Percentiles rank a stretch among this genome's conserved stretches.
phyloP scores from a whole-genome alignment of 1,140 invertebrate species.

The Halyomorpha halys region DNA sequence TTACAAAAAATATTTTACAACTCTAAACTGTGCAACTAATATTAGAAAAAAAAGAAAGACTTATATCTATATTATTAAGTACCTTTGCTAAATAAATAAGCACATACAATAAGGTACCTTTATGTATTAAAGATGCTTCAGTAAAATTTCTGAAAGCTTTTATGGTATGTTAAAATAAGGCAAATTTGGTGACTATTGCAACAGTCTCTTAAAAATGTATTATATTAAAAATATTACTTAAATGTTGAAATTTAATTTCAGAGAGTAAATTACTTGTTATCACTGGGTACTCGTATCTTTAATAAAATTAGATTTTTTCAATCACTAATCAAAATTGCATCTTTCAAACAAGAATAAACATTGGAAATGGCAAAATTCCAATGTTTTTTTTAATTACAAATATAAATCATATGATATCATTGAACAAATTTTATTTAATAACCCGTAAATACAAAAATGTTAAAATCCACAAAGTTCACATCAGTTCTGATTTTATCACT shows the following conservation, averaged over 20 bases:
- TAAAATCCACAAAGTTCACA: conserved; percentile 15
- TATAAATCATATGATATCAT: conserved; percentile 18
- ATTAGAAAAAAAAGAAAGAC: conserved; percentile 11
- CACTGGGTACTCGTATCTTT: conserved; percentile 13
- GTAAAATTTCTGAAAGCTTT: background rate
- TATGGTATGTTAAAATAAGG: conserved; percentile 20
- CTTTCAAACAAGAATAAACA: conserved; percentile 18
- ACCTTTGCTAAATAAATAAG: conserved; percentile 5
- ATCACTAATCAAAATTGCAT: conserved; percentile 15
- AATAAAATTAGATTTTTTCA: background rate
- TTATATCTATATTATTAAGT: conserved; percentile 16
- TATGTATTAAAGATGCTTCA: background rate
- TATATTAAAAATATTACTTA: conserved; percentile 9
- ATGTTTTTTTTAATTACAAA: conserved; percentile 3
- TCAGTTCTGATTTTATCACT: conserved; percentile 21
- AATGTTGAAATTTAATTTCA: conserved; percentile 2
- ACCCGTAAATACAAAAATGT: conserved; percentile 20
- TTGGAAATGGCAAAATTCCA: conserved; percentile 3
- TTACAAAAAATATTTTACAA: background rate
- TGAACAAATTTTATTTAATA: conserved; percentile 12
- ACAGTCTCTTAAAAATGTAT: conserved; percentile 21
- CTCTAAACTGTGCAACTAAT: background rate
- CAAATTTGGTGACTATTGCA: conserved; percentile 27
- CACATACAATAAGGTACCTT: conserved; percentile 10
- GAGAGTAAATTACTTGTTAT: background rate